Percentiles rank a stretch among this genome's conserved stretches.
Conservation (phyloP, 1,140 invertebrate species). For the Asbolus verrucosus region DNA sequence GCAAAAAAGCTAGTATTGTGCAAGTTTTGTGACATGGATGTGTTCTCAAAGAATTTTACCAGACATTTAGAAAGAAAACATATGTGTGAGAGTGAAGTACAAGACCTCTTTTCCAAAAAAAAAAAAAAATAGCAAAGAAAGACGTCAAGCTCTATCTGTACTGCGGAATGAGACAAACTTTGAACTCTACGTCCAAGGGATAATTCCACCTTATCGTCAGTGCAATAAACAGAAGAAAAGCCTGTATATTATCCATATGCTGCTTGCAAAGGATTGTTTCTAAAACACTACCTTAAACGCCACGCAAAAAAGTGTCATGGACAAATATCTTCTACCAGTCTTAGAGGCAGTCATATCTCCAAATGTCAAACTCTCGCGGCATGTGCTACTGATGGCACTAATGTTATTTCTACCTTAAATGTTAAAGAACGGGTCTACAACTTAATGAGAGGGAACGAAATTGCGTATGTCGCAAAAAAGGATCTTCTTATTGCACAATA, state of each 20-base stretch:
- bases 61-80: slow-evolving; percentile 37
- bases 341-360: slow-evolving; percentile 10
- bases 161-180: too few species aligned
- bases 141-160: too few species aligned
- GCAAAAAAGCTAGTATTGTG: too few species aligned
- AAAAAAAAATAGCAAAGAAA: slow-evolving; percentile 28
- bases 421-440: slow-evolving; percentile 42
- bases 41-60: slow-evolving; percentile 45
- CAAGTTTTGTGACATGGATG: too few species aligned
- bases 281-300: slow-evolving; percentile 37
- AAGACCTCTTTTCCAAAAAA: slow-evolving; percentile 12
- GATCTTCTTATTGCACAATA: slow-evolving; percentile 47
- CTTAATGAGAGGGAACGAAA: slow-evolving; percentile 48
- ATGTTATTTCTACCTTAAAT: slow-evolving; percentile 39
- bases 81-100: slow-evolving; percentile 24
- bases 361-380: slow-evolving; percentile 20
- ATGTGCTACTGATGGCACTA: slow-evolving; percentile 26
- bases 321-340: background rate
- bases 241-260: slow-evolving; percentile 48
- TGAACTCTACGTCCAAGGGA: too few species aligned
- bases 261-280: slow-evolving; percentile 45
- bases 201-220: too few species aligned
- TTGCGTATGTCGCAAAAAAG: slow-evolving; percentile 48
- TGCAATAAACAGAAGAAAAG: too few species aligned
- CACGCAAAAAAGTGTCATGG: slow-evolving; percentile 29